Base-by-base conservation (phyloP, 1,140 invertebrate species). In the Lepidurus apus region DNA sequence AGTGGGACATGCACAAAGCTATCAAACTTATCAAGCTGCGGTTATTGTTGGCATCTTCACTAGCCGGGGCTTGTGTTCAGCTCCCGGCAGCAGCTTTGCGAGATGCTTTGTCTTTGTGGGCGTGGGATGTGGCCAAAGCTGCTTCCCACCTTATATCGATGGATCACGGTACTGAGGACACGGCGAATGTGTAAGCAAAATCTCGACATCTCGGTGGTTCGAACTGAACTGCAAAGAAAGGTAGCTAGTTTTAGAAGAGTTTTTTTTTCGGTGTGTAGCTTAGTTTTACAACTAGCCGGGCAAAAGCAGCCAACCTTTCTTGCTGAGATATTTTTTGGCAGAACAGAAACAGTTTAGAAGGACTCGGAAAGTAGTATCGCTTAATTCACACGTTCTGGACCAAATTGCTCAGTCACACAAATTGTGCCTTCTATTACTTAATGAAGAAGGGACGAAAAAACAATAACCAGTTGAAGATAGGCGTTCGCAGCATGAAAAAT, bases 1-100 rank as follows among this genome's bases (percentile, higher is more conserved):
- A 93, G 78, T 97, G 95, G 94, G 92, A 97, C 82, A 91, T 97
- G 0, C 90, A 95, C 81, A 91, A 91, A 43, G 95, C 94, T 0
- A 95, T 97, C 74, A 98, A 98, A 83, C 85, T 95, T 43, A 89
- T 93, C 0, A 91, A 91, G 82, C 83, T 93, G 13, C 91, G 93
- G 83, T 89, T 89, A 65, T 80, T 87, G 17, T 82, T 87, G 10
- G 81, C 82, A 6, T 45, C 44, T 74, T 73, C 73, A n/a, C 73
- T 73, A 21, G 24, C 53, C 42, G 11, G 74, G 9, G 75, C 78
- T 82, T 85, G 74, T 79, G 85, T 24, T 79, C 53, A 65, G 13
- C 13, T 83, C 53, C 83, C 85, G 24, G 74, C 73, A 13, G 43
- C 44, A 10, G 43, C 74, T 21, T 34, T 80, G 26, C 77, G 43